Base-by-base conservation (phyloP, 1,140 invertebrate species). In the Geopemphigus sp. region DNA sequence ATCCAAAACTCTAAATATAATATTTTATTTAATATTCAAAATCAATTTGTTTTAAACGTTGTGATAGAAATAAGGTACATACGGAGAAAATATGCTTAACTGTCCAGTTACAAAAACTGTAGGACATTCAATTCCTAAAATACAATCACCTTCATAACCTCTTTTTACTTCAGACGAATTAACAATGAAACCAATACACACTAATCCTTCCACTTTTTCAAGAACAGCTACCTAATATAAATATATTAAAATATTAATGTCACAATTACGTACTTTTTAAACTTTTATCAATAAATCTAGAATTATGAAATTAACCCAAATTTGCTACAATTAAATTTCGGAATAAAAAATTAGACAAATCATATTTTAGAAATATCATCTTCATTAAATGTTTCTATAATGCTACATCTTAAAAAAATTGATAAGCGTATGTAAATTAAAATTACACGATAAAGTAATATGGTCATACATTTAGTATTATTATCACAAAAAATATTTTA, bases 91-190 rank as follows among this genome's bases (percentile, higher is more conserved):
- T 50, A 78, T 78, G 39, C 74, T 78, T 50, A 78, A 12, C 17
- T 78, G 74, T 17, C 74, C 74, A 2, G 74, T 78, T 0, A 78
- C 57, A 78, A 78, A 78, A 47, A 78, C 74, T 47, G 74, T 78
- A 78, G 74, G 74, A 50, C 57, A 78, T n/a, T 78, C 74, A 47
- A 78, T 57, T 4, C 57, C 57, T 14, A 78, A 59, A 47, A 78
- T 78, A 63, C 74, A 78, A 61, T 78, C 74, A 63, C 74, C 74
- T 12, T 78, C 74, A 29, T 78, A 78, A 47, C 74, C 74, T 78
- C 74, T 78, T 63, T 78, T 78, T 45, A 78, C 74, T 29, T 78
- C 74, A 15, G 74, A n/a, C 26, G 74, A 78, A 50, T 78, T 78
- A 61, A 78, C 74, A 78, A 78, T 78, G 39, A 78, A 78, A 2